Percentiles rank a stretch among this genome's conserved stretches.
Evolutionary conservation across 2,113 vertebrate genomes (phyloP).

Genomic region (Vombatus ursinus): DNA sequence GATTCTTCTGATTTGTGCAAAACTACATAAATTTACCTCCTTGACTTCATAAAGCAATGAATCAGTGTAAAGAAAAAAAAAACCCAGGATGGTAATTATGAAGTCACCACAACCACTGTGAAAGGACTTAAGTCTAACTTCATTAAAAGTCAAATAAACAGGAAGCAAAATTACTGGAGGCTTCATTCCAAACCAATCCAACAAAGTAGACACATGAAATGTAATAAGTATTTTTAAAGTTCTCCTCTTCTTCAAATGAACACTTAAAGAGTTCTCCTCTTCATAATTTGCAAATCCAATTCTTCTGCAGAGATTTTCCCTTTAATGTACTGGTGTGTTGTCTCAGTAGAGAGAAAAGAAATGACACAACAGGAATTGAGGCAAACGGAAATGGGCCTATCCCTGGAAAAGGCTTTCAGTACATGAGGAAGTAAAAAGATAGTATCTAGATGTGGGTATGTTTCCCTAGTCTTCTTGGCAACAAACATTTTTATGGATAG

Average conservation of each 20-base stretch:
- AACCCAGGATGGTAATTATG: background rate
- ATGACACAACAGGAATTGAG: background rate
- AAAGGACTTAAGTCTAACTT: conserved; percentile 39
- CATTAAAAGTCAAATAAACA: conserved; percentile 56
- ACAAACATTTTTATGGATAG: background rate
- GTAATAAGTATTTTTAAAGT: conserved; percentile 15
- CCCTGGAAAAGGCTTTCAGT: background rate
- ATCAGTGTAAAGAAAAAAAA: background rate
- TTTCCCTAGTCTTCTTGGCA: background rate
- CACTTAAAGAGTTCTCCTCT: conserved; percentile 13
- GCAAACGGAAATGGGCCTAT: background rate
- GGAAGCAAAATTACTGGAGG: conserved; percentile 44
- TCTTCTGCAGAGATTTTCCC: conserved; percentile 55
- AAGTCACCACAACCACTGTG: background rate
- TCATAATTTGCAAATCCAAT: conserved; percentile 31
- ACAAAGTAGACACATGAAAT: conserved; percentile 30
- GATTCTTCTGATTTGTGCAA: background rate
- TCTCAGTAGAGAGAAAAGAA: conserved; percentile 44
- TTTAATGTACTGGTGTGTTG: conserved; percentile 49
- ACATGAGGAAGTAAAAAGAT: background rate
- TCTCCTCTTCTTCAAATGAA: conserved; percentile 11
- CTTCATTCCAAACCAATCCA: conserved; percentile 61
- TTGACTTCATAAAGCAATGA: background rate
- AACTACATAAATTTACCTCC: background rate
- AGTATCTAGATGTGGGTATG: background rate